These are phyloP conservation scores for Epicampocera succincta DNA, from an alignment of 2,888 invertebrate species.

Conservation along the genomic window DNA sequence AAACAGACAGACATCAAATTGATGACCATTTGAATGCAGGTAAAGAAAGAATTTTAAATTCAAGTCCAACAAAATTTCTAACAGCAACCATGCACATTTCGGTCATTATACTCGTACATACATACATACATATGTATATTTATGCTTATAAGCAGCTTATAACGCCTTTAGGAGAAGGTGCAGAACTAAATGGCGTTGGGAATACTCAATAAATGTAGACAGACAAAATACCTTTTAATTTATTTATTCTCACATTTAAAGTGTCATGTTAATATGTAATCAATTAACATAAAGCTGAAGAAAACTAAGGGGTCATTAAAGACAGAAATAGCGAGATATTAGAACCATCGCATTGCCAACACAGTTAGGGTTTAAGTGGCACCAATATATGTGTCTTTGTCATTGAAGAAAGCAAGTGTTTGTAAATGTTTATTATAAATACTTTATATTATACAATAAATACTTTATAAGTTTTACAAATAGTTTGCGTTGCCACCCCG, in stretches of 20 bases:
- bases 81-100: not conserved
- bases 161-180: conserved; percentile 1
- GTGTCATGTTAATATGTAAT: not conserved
- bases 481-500: not conserved
- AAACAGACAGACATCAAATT: conserved; percentile 1
- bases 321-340: not conserved
- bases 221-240: not conserved
- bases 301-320: too few relatives aligned
- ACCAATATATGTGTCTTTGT: too few relatives aligned
- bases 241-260: not conserved
- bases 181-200: not conserved
- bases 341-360: not conserved
- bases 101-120: not conserved
- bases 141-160: not conserved
- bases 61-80: conserved; percentile 1
- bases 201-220: not conserved
- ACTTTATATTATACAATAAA: too few relatives aligned
- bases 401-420: too few relatives aligned
- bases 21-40: conserved; percentile 6
- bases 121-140: too few relatives aligned
- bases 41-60: not conserved
- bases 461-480: not conserved
- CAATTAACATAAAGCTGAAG: not conserved
- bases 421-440: too few relatives aligned
- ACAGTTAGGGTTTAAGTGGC: too few relatives aligned